Evolutionary conservation across 2,888 invertebrate genomes (phyloP), one percentile per base, ranked within the genome.

Genomic region (Altica lythri): DNA sequence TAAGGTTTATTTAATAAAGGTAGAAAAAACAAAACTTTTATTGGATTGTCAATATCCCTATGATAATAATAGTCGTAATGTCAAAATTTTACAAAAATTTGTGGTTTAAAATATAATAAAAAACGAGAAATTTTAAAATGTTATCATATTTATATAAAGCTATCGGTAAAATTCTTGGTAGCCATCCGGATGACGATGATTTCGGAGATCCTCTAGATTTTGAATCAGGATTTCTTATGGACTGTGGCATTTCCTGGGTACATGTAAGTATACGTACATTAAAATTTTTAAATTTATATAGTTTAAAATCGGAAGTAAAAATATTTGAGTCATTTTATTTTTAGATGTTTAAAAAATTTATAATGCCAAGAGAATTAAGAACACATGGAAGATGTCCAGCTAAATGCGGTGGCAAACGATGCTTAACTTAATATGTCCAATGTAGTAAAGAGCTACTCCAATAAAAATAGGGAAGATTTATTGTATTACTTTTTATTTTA

Each of bases 221-320:
- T 59, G 64, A 71, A 27, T 68, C 72, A 44, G 72, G 72, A 9
- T 32, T 68, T 32, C 59, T 72, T 40, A 52, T 71, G 9, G 72
- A 72, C 61, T 65, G 63, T 37, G 74, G 70, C 27, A 70, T 72
- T 37, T 62, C 67, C 17, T 74, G 72, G 71, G 62, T 67, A 12
- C 59, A 67, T 51, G 67, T 67, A 58, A 65, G 67, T 61, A 27
- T 16, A 22, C n/a, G 13, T 29, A 25, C 38, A 13, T 19, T 17
- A 16, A 29, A 42, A 12, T 8, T 27, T 43, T 42, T 35, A 9
- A 25, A 8, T n/a, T 18, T 8, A 29, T 40, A 18, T 35, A 22
- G 16, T 49, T 59, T n/a, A 19, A 9, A 45, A 9, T 38, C 16
- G 18, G 18, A 30, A 30, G 27, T 10, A 30, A 8, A 10, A 13